Conservation (phyloP, 2,888 invertebrate genomes). For the Lithosia quadra region DNA sequence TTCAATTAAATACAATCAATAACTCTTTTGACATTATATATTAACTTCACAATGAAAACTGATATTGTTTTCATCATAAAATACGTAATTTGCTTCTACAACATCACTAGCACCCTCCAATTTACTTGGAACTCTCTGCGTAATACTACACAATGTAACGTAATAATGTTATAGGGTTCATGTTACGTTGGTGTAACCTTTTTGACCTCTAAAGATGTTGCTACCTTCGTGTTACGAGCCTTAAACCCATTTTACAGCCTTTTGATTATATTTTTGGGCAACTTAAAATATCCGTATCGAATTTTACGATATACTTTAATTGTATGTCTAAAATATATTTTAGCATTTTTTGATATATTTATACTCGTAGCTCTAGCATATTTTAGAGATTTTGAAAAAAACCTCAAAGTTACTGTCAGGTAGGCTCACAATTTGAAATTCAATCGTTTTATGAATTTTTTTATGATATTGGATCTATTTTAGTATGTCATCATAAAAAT, state of each 20-base stretch:
- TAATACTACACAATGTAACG: constrained; percentile 25
- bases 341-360: constrained; percentile 18
- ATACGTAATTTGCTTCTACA: constrained; percentile 36
- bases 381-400: background rate
- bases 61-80: constrained; percentile 50
- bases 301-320: constrained; percentile 47
- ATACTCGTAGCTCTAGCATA: constrained; percentile 6
- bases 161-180: constrained; percentile 11
- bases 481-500: background rate
- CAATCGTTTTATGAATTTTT: background rate
- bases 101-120: constrained; percentile 27
- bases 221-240: constrained; percentile 41
- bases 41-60: constrained; percentile 39
- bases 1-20: constrained; percentile 23
- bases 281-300: constrained; percentile 40
- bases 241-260: constrained; percentile 47
- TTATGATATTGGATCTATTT: too few relatives aligned
- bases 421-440: background rate
- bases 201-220: constrained; percentile 47
- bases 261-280: constrained; percentile 47
- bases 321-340: constrained; percentile 35
- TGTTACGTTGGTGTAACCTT: constrained; percentile 41
- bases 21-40: constrained; percentile 30
- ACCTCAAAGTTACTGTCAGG: background rate
- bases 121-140: constrained; percentile 16